phyloP scores from a whole-genome alignment of 2,888 invertebrate genomes.

The Smittia aterrima region DNA sequence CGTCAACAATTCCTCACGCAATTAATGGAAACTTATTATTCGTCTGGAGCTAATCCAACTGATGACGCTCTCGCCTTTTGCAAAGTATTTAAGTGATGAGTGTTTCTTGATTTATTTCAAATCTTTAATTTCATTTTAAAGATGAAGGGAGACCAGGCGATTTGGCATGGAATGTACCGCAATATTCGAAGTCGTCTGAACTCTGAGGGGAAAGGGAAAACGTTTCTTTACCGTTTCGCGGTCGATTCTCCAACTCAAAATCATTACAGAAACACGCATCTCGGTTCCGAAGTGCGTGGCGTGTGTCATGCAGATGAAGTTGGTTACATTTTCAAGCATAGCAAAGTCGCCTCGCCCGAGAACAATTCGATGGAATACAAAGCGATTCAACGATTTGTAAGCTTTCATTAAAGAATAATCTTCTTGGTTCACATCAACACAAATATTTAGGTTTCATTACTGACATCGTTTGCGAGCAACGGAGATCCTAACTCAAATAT shows the following conservation, averaged over 20 bases:
- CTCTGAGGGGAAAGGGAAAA: slow-evolving; percentile 47
- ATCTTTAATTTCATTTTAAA: slow-evolving; percentile 43
- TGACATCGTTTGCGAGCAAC: slow-evolving; percentile 49
- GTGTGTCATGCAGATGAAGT: slow-evolving; percentile 52
- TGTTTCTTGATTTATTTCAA: not conserved
- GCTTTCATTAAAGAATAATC: not conserved
- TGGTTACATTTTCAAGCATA: slow-evolving; percentile 49
- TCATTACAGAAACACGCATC: slow-evolving; percentile 50
- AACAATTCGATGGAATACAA: slow-evolving; percentile 21
- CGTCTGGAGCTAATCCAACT: not conserved
- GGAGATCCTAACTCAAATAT: slow-evolving; percentile 53
- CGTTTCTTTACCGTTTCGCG: slow-evolving; percentile 52
- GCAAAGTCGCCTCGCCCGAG: not conserved
- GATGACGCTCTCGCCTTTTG: slow-evolving; percentile 33
- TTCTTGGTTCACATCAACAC: not conserved
- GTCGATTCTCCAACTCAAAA: slow-evolving; percentile 52
- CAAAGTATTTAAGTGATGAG: not conserved
- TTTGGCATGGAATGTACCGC: slow-evolving; percentile 52
- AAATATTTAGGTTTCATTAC: slow-evolving; percentile 12
- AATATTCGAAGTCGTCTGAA: slow-evolving; percentile 47
- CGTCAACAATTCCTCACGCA: slow-evolving; percentile 3
- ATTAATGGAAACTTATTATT: slow-evolving; percentile 19
- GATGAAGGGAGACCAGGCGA: slow-evolving; percentile 49
- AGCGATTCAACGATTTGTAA: slow-evolving; percentile 26
- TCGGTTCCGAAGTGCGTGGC: slow-evolving; percentile 46